Conservation (phyloP, 1,140 invertebrate genomes). For the Eupristina koningsbergeri region DNA sequence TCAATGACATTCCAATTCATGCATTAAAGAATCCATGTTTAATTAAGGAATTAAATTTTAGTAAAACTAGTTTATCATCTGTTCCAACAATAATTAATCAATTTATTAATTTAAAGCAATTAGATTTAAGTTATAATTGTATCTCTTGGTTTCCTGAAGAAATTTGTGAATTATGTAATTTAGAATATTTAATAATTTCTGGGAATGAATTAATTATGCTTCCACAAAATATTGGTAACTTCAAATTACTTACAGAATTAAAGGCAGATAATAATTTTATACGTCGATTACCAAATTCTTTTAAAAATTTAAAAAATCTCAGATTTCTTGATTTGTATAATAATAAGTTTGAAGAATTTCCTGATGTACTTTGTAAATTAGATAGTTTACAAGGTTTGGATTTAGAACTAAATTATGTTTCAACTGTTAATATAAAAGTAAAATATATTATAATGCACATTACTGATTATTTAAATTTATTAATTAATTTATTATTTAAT, state of each 20-base stretch:
- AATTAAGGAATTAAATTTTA: constrained; percentile 42
- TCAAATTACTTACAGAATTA: constrained; percentile 31
- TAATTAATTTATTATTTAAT: not conserved
- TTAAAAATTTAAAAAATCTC: constrained; percentile 38
- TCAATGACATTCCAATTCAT: constrained; percentile 28
- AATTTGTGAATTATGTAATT: constrained; percentile 39
- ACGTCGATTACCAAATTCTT: constrained; percentile 33
- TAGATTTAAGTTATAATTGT: constrained; percentile 31
- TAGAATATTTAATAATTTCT: constrained; percentile 43
- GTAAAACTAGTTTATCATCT: not conserved
- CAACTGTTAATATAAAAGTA: constrained; percentile 36
- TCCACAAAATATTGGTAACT: constrained; percentile 38
- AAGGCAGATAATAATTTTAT: constrained; percentile 23
- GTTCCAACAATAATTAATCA: constrained; percentile 15
- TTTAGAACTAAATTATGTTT: constrained; percentile 35
- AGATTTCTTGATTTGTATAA: constrained; percentile 32
- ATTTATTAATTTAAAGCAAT: constrained; percentile 35
- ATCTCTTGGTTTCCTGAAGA: constrained; percentile 45
- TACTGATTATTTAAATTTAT: constrained; percentile 13
- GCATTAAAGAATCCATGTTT: constrained; percentile 18
- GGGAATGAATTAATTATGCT: constrained; percentile 36
- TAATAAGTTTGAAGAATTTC: constrained; percentile 43
- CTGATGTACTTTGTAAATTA: constrained; percentile 15
- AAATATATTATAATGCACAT: not conserved
- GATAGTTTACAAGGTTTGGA: constrained; percentile 42